Percentiles rank a stretch among this genome's conserved stretches.
Evolutionary conservation across 2,113 vertebrate species (phyloP).

Genomic region (Rhea pennata): DNA sequence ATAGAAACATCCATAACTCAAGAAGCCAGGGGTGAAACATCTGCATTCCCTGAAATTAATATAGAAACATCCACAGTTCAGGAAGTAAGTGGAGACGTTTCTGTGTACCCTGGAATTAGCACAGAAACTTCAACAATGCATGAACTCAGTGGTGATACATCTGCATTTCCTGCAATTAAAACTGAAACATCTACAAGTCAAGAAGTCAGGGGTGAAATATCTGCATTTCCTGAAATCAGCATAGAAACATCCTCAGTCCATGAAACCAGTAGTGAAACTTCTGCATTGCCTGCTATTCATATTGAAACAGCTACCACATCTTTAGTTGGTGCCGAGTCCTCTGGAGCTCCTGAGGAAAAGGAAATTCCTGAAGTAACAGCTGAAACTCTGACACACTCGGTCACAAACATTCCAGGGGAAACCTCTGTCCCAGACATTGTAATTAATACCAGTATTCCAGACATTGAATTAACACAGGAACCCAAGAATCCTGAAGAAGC

Average conservation of each 20-base stretch:
- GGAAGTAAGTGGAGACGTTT: conserved; percentile 52
- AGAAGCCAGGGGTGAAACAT: conserved; percentile 63
- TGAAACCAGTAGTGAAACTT: conserved; percentile 54
- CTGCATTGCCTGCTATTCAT: neutral
- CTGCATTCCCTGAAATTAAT: conserved; percentile 12
- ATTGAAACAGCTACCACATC: neutral
- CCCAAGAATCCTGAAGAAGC: conserved; percentile 61
- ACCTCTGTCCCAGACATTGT: conserved; percentile 27
- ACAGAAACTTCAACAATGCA: conserved; percentile 40
- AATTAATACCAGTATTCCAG: conserved; percentile 62
- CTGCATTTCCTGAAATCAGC: conserved; percentile 53
- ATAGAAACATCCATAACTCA: conserved; percentile 56
- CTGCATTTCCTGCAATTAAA: conserved; percentile 66
- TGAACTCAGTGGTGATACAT: neutral
- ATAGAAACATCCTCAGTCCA: conserved; percentile 53
- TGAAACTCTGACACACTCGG: neutral
- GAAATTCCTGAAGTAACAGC: conserved; percentile 53
- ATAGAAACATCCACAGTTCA: conserved; percentile 7
- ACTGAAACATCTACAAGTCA: conserved; percentile 52
- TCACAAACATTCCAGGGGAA: conserved; percentile 52
- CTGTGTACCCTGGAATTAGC: conserved; percentile 28
- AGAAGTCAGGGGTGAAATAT: conserved; percentile 51
- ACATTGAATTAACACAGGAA: conserved; percentile 56
- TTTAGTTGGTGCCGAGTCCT: conserved; percentile 39
- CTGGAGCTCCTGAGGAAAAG: conserved; percentile 47